These are phyloP conservation scores for Stichodactyla mertensii DNA, from an alignment of 64 coral and sea anemone genomes.

Conservation along the genomic window DNA sequence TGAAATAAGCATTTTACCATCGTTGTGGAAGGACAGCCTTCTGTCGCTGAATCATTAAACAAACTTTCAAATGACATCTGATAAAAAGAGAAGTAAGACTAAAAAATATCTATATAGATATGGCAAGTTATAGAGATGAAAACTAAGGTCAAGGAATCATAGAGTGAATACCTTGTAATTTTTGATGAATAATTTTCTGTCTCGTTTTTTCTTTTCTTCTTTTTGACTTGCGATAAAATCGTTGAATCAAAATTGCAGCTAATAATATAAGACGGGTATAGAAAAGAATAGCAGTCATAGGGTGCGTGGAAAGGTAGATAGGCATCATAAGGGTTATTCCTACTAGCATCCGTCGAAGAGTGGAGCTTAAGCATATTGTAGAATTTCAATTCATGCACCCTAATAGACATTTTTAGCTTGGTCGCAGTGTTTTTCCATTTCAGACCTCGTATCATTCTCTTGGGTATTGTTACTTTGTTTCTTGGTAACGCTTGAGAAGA, in stretches of 20 bases:
- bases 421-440: no score
- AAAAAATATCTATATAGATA: background rate
- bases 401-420: no score
- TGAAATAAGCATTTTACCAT: no score
- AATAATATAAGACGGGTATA: background rate
- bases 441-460: no score
- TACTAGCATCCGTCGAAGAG: no score
- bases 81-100: background rate
- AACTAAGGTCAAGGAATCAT: background rate
- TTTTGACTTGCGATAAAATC: background rate
- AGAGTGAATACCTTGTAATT: constrained; percentile 1
- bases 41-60: no score
- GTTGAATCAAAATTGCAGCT: background rate
- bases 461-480: no score
- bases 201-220: background rate
- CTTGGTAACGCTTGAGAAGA: no score
- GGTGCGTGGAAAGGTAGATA: background rate
- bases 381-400: no score
- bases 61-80: no score
- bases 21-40: no score
- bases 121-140: background rate
- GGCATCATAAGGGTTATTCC: background rate
- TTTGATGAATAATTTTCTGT: constrained; percentile 1
- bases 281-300: background rate
- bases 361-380: no score